Conservation (phyloP, 2,888 invertebrate genomes). For the Merodon equestris region DNA sequence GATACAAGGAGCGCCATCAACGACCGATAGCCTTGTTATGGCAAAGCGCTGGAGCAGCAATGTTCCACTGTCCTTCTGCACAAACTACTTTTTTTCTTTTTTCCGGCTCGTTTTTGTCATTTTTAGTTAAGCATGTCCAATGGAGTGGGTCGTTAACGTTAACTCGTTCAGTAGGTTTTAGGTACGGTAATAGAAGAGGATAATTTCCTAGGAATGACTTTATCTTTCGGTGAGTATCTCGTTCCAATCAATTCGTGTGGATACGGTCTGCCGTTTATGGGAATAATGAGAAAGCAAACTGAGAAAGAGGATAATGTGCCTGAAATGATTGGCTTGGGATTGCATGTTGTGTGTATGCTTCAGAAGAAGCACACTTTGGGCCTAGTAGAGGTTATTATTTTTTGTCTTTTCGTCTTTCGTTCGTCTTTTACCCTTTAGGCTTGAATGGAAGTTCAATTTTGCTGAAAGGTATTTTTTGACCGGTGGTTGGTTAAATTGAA, state of each 20-base stretch:
- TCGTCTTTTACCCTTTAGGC: too few species aligned
- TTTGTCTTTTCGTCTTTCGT: too few species aligned
- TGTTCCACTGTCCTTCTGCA: too few species aligned
- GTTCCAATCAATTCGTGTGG: conserved; percentile 59
- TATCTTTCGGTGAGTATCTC: conserved; percentile 51
- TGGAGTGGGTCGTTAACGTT: conserved; percentile 60
- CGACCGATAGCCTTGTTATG: conserved; percentile 53
- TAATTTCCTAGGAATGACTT: conserved; percentile 59
- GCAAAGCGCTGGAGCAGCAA: conserved; percentile 34
- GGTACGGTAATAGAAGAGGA: conserved; percentile 26
- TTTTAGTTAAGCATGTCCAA: conserved; percentile 59
- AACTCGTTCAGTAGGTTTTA: conserved; percentile 49
- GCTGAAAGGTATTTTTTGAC: too few species aligned
- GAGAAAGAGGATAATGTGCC: conserved; percentile 3
- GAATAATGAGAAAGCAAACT: conserved; percentile 18
- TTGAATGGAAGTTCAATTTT: too few species aligned
- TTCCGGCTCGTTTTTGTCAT: conserved; percentile 12
- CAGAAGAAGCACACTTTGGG: too few species aligned
- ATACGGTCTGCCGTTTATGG: conserved; percentile 42
- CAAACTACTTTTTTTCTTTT: conserved; percentile 25
- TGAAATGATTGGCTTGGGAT: conserved; percentile 21
- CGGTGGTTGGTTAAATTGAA: too few species aligned
- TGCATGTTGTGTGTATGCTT: conserved; percentile 16
- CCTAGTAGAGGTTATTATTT: too few species aligned
- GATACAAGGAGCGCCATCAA: conserved; percentile 43